These are phyloP conservation scores for Eleginops maclovinus DNA, from an alignment of 2,113 vertebrate genomes.

Conservation along the genomic window DNA sequence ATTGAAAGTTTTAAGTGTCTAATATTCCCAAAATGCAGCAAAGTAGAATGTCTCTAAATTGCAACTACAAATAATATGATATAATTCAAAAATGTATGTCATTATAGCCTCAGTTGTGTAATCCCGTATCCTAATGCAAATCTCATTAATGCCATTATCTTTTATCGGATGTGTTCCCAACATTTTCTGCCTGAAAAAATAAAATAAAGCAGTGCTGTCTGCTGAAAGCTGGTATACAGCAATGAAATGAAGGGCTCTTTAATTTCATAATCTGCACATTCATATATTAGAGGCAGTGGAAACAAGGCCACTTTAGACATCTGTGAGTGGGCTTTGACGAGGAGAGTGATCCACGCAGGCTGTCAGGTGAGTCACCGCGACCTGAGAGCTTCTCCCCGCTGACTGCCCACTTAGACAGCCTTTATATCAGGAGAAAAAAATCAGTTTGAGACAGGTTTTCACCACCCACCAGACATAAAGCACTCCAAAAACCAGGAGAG, in stretches of 20 bases:
- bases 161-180: background rate
- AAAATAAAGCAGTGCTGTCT: background rate
- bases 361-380: slow-evolving; percentile 75
- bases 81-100: background rate
- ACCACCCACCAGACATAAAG: slow-evolving; percentile 51
- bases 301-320: slow-evolving; percentile 52
- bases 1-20: background rate
- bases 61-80: background rate
- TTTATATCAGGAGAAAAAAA: slow-evolving; percentile 27
- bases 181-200: background rate
- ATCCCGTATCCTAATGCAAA: no score
- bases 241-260: slow-evolving; percentile 37
- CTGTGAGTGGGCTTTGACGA: slow-evolving; percentile 71
- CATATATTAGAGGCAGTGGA: slow-evolving; percentile 27
- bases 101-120: slow-evolving; percentile 6
- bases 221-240: slow-evolving; percentile 16
- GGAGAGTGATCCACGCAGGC: slow-evolving; percentile 59
- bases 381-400: slow-evolving; percentile 55
- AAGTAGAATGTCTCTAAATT: background rate
- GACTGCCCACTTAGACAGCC: slow-evolving; percentile 68
- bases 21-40: background rate
- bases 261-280: slow-evolving; percentile 45
- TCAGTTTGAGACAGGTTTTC: slow-evolving; percentile 32
- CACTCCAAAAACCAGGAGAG: slow-evolving; percentile 15
- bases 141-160: slow-evolving; percentile 5